Evolutionary conservation across 2,888 invertebrate genomes (phyloP).

Genomic region (Arctia plantaginis): DNA sequence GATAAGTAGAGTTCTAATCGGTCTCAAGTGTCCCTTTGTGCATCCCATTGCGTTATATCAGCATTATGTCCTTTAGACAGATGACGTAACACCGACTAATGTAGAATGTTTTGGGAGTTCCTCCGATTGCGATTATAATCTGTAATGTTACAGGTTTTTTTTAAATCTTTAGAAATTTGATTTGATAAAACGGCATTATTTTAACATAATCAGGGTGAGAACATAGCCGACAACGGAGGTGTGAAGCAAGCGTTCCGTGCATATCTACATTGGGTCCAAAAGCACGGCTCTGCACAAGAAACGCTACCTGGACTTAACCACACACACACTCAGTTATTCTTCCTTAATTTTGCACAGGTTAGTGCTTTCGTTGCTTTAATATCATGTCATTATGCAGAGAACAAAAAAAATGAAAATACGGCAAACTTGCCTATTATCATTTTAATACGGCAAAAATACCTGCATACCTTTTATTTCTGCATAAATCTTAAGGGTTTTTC

Average conservation of each 20-base stretch:
- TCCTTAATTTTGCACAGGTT: slow-evolving; percentile 95
- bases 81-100: not conserved
- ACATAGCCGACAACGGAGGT: slow-evolving; percentile 98
- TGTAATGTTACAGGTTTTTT: too few relatives aligned
- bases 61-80: not conserved
- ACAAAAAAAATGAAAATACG: too few relatives aligned
- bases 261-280: slow-evolving; percentile 91
- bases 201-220: slow-evolving; percentile 89
- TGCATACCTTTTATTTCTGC: too few relatives aligned
- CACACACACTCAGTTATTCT: slow-evolving; percentile 94
- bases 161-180: too few relatives aligned
- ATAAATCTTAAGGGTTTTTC: too few relatives aligned
- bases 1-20: not conserved
- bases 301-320: slow-evolving; percentile 90
- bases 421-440: too few relatives aligned
- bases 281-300: slow-evolving; percentile 87
- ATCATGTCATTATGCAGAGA: not conserved
- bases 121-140: not conserved
- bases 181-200: not conserved
- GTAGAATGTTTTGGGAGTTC: not conserved
- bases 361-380: not conserved
- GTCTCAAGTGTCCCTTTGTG: not conserved
- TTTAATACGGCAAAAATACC: too few relatives aligned
- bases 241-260: slow-evolving; percentile 96
- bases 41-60: not conserved